Evolutionary conservation across 1,140 invertebrate genomes (phyloP).

Genomic region (Neodiprion virginianus): DNA sequence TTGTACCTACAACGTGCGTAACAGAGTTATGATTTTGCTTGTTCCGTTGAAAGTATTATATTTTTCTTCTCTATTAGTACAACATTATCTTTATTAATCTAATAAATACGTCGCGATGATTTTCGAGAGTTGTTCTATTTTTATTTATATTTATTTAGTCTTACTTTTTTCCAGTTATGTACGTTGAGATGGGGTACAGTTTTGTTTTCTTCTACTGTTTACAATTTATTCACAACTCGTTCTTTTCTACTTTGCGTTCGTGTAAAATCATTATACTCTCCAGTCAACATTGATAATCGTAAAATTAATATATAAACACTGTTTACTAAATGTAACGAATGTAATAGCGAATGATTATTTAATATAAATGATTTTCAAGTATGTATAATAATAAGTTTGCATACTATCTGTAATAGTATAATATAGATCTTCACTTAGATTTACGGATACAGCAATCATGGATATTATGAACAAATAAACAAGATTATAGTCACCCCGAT

Average conservation of each 20-base stretch:
- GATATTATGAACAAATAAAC: slow-evolving; percentile 59
- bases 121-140: slow-evolving; percentile 46
- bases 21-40: slow-evolving; percentile 24
- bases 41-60: slow-evolving; percentile 56
- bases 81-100: no score
- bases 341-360: slow-evolving; percentile 50
- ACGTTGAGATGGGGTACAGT: slow-evolving; percentile 31
- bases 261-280: slow-evolving; percentile 12
- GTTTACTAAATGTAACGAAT: slow-evolving; percentile 45
- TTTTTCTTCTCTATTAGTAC: slow-evolving; percentile 43
- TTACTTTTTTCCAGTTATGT: slow-evolving; percentile 22
- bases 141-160: slow-evolving; percentile 30
- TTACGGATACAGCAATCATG: slow-evolving; percentile 59
- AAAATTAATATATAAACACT: slow-evolving; percentile 58
- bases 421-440: slow-evolving; percentile 47
- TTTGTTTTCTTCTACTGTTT: slow-evolving; percentile 20
- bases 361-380: slow-evolving; percentile 47
- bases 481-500: slow-evolving; percentile 44
- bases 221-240: slow-evolving; percentile 17
- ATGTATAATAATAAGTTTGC: slow-evolving; percentile 59
- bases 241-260: slow-evolving; percentile 10
- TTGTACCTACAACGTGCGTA: slow-evolving; percentile 18
- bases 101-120: slow-evolving; percentile 20
- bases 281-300: slow-evolving; percentile 20
- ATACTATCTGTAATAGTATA: slow-evolving; percentile 53